Evolutionary conservation across 2,888 invertebrate genomes (phyloP), one percentile per base, ranked within the genome.

Genomic region (Autographa gamma): DNA sequence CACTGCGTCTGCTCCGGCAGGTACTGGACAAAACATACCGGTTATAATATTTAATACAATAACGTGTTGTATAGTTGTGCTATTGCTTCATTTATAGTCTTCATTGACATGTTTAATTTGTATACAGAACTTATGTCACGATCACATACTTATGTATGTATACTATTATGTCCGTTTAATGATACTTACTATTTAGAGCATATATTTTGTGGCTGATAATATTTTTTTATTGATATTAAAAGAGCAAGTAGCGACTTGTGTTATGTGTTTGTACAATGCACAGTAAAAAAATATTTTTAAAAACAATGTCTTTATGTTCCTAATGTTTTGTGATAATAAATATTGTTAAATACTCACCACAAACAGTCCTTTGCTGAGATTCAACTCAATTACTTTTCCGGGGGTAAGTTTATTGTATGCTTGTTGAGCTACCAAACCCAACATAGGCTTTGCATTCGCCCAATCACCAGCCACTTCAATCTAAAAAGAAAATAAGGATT

Each of bases 1-100:
- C 98, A 98, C 90, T 99, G 99, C 71, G 97, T 97, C 90, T 99
- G 99, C 90, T 99, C 99, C 0, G 99, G 98, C 61, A 99, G 94
- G 70, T 97, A 98, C 98, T 98, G 62, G 0, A 18, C 2, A 25
- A 38, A 56, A 65, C 9, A n/a, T 31, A 11, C 19, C 7, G 19
- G 16, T 5, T 16, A n/a, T 43, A 3, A n/a, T n/a, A n/a, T n/a
- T n/a, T n/a, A n/a, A n/a, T n/a, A n/a, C 25, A 25, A 25, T 25
- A 25, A 25, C 3, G 25, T 25, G 25, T 25, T 25, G 25, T 25
- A 25, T 25, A 25, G 34, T 8, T 34, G 34, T 34, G 34, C 25
- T 25, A 25, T 25, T 34, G 34, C 34, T 34, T 8, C 34, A 34
- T 34, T 34, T 34, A 34, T 34, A 34, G 8, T 8, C 34, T 8